phyloP scores from a whole-genome alignment of 2,888 invertebrate genomes.

The Patella pellucida region DNA sequence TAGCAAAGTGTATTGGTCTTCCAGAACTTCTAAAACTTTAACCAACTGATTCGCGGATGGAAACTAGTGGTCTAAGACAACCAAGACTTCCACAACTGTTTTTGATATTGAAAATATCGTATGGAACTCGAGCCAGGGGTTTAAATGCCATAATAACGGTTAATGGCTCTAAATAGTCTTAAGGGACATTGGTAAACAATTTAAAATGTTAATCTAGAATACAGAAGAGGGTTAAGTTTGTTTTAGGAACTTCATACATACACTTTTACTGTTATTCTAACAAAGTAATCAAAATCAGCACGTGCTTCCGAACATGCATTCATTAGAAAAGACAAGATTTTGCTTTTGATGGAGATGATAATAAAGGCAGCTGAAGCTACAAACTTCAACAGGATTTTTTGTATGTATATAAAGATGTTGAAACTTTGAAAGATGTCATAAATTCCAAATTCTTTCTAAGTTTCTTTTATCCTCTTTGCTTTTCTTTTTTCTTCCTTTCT shows the following conservation, averaged over 20 bases:
- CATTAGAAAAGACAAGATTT: conserved; percentile 1
- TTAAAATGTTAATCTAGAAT: not conserved
- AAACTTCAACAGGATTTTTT: not conserved
- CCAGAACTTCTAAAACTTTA: too few relatives aligned
- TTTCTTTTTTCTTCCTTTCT: too few relatives aligned
- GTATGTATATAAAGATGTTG: not conserved
- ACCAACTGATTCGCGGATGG: too few relatives aligned
- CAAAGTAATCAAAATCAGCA: conserved; percentile 9
- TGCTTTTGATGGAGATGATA: conserved; percentile 6
- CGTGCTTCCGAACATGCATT: conserved; percentile 9
- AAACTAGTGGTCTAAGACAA: too few relatives aligned
- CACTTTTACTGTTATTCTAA: conserved; percentile 7
- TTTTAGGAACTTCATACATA: not conserved
- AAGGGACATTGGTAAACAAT: conserved; percentile 1
- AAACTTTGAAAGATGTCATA: conserved; percentile 5
- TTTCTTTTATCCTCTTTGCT: too few relatives aligned
- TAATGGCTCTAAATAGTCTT: conserved; percentile 10
- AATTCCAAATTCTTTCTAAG: not conserved
- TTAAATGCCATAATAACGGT: conserved; percentile 11
- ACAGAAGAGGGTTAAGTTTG: conserved; percentile 6
- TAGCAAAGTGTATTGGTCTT: too few relatives aligned
- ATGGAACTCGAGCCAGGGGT: not conserved
- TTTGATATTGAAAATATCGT: conserved; percentile 11
- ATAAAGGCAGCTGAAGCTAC: not conserved
- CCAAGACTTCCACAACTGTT: not conserved